A percentile compares a stretch with the other conserved stretches of the same genome.
These are phyloP conservation scores for Thalassarche chlororhynchos DNA, from an alignment of 2,113 vertebrate genomes.

Conservation along the genomic window DNA sequence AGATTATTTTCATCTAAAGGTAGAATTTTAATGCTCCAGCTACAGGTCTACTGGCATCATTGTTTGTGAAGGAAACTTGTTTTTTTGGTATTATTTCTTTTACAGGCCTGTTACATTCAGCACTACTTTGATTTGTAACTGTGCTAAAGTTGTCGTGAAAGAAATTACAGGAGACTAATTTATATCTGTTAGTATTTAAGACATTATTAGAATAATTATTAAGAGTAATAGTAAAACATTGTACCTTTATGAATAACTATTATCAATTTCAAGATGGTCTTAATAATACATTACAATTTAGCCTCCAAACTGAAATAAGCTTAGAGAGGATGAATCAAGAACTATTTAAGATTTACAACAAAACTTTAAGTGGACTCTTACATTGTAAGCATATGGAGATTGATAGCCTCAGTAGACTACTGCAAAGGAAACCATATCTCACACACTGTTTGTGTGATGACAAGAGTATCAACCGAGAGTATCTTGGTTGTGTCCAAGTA, in stretches of 20 bases:
- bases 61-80: background rate
- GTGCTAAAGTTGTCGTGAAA: background rate
- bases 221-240: background rate
- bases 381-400: background rate
- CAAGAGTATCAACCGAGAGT: background rate
- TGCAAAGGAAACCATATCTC: background rate
- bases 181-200: background rate
- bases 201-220: background rate
- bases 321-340: background rate
- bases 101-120: background rate
- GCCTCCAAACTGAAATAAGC: background rate
- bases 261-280: background rate
- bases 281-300: background rate
- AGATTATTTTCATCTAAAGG: background rate
- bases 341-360: background rate
- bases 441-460: background rate
- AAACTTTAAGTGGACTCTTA: background rate
- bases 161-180: background rate
- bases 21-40: background rate
- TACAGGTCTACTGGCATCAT: background rate
- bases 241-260: background rate
- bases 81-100: background rate
- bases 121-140: background rate
- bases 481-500: background rate
- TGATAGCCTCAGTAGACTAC: background rate